phyloP scores from a whole-genome alignment of 1,140 invertebrate species.

The Hermetia illucens region DNA sequence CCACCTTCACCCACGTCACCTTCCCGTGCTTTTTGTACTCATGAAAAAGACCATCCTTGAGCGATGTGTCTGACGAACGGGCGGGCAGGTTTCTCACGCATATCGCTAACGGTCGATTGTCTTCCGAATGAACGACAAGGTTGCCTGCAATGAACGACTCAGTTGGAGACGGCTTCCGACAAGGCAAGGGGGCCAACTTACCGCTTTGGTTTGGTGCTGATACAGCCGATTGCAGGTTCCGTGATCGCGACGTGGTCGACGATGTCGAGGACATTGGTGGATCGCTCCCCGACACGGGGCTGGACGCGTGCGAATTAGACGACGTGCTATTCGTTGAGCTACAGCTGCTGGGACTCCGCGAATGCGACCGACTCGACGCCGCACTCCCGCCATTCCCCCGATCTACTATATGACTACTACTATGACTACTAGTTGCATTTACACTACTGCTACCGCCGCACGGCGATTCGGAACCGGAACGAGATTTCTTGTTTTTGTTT shows the following conservation, averaged over 20 bases:
- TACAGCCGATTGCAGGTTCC: conserved; percentile 16
- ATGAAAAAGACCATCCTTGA: conserved; percentile 94
- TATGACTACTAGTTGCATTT: conserved; percentile 5
- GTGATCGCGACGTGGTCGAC: conserved; percentile 8
- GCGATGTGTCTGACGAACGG: conserved; percentile 78
- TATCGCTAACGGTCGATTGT: conserved; percentile 70
- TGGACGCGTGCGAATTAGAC: conserved; percentile 29
- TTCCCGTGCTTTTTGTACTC: conserved; percentile 98
- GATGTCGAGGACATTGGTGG: conserved; percentile 6
- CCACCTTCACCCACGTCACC: conserved; percentile 85
- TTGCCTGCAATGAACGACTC: conserved; percentile 21
- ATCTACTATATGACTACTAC: conserved; percentile 5
- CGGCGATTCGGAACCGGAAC: conserved; percentile 31
- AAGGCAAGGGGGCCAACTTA: not conserved
- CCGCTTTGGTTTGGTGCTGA: conserved; percentile 12
- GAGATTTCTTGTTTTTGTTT: conserved; percentile 26
- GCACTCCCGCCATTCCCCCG: conserved; percentile 23
- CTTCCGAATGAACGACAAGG: conserved; percentile 42
- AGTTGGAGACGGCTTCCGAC: conserved; percentile 2
- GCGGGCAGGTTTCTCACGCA: conserved; percentile 82
- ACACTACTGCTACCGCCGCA: conserved; percentile 23
- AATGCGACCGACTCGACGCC: conserved; percentile 37
- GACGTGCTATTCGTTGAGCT: conserved; percentile 31
- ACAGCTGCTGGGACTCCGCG: conserved; percentile 31
- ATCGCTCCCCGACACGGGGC: conserved; percentile 22